Conservation (phyloP, 2,113 vertebrate genomes). For the Trochalopteron elliotii region DNA sequence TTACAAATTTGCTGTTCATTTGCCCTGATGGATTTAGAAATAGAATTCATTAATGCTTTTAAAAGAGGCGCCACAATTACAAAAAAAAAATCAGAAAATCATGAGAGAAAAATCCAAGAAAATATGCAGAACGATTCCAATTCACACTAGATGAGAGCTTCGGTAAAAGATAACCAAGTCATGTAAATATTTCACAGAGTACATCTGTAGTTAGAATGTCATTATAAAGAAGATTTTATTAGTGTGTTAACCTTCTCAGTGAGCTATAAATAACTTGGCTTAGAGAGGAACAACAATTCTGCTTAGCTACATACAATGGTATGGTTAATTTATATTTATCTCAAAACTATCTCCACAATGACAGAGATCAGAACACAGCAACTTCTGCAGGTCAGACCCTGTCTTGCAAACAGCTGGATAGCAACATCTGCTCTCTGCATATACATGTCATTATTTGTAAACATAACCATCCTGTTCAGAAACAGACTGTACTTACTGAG, state of each 20-base stretch:
- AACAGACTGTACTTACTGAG: background rate
- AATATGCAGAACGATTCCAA: background rate
- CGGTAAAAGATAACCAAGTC: background rate
- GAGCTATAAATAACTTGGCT: background rate
- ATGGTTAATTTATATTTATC: background rate
- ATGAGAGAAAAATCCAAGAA: background rate
- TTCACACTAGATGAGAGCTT: background rate
- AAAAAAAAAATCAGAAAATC: background rate
- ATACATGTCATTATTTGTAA: rapidly evolving
- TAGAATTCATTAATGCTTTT: background rate
- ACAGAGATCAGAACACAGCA: background rate
- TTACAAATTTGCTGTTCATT: background rate
- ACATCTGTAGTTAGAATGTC: background rate
- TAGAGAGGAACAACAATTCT: background rate
- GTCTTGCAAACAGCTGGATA: background rate
- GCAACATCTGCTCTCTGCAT: background rate
- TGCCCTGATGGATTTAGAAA: background rate
- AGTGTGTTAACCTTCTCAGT: background rate
- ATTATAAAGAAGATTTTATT: background rate
- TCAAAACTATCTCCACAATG: background rate
- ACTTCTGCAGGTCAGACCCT: background rate
- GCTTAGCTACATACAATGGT: background rate
- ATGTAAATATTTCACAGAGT: background rate
- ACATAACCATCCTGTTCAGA: background rate
- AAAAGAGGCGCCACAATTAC: background rate